Percentiles rank a stretch among this genome's conserved stretches.
Conservation (phyloP, 2,888 invertebrate species). For the Meiosimyza decipiens region DNA sequence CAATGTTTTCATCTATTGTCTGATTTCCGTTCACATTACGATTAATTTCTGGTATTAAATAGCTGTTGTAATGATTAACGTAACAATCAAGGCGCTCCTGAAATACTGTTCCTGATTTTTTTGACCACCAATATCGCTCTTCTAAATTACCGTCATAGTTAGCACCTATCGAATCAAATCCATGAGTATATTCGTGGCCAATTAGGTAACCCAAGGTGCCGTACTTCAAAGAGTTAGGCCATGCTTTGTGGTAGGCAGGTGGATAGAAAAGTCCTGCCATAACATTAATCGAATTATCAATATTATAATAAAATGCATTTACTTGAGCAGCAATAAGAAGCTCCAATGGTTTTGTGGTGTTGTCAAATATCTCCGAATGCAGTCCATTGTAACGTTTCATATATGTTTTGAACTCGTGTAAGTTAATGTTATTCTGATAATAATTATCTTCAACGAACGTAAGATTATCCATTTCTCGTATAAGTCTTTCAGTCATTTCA, state of each 20-base stretch:
- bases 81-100: constrained; percentile 56
- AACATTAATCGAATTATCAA: constrained; percentile 62
- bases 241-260: constrained; percentile 56
- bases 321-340: constrained; percentile 56
- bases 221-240: constrained; percentile 60
- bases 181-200: constrained; percentile 63
- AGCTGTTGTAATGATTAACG: constrained; percentile 54
- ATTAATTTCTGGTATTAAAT: constrained; percentile 59
- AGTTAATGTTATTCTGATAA: constrained; percentile 51
- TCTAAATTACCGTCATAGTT: constrained; percentile 50
- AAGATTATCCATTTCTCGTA: constrained; percentile 51
- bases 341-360: constrained; percentile 53
- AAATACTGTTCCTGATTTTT: constrained; percentile 53
- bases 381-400: constrained; percentile 52
- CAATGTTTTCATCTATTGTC: constrained; percentile 61
- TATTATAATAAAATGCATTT: constrained; percentile 60
- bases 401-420: constrained; percentile 48
- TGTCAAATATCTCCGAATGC: constrained; percentile 44
- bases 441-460: constrained; percentile 49
- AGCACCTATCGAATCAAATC: constrained; percentile 57
- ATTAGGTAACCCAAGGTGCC: constrained; percentile 60
- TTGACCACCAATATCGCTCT: constrained; percentile 56
- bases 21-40: constrained; percentile 55
- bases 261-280: constrained; percentile 60
- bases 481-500: constrained; percentile 47